Percentiles rank a stretch among this genome's conserved stretches.
These are phyloP conservation scores for Glossosoma conforme DNA, from an alignment of 1,140 invertebrate genomes.

Conservation along the genomic window DNA sequence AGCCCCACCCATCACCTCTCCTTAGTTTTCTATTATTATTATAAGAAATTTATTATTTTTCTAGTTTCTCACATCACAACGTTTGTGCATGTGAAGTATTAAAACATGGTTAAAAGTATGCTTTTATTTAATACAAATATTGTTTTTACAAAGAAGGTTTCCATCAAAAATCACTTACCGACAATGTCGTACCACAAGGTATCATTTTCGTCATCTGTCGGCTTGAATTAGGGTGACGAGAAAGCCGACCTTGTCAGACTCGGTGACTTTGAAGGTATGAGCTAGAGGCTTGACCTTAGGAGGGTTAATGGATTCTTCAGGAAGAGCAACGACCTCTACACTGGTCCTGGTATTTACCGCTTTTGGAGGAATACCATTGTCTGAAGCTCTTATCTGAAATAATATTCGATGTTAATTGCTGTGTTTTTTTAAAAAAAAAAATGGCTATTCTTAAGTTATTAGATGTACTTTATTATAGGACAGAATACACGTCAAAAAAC, in stretches of 20 bases:
- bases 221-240: conserved; percentile 72
- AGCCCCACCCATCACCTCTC: too few species aligned
- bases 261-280: conserved; percentile 64
- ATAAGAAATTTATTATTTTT: too few species aligned
- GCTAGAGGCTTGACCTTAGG: conserved; percentile 59
- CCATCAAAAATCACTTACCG: conserved; percentile 52
- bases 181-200: conserved; percentile 80
- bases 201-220: conserved; percentile 70
- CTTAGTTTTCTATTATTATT: too few species aligned
- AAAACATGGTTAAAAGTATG: too few species aligned
- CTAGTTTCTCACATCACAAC: too few species aligned
- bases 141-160: conserved; percentile 1
- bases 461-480: too few species aligned
- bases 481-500: too few species aligned
- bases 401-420: too few species aligned
- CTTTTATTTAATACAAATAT: conserved; percentile 2
- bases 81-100: too few species aligned
- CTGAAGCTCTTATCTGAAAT: conserved; percentile 65
- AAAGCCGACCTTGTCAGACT: conserved; percentile 72
- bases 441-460: too few species aligned
- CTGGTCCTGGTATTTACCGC: conserved; percentile 63
- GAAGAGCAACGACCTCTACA: conserved; percentile 53
- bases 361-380: conserved; percentile 64
- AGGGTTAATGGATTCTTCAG: conserved; percentile 53
- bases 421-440: too few species aligned